These are phyloP conservation scores for Lateolabrax maculatus DNA, from an alignment of 2,797 vertebrate species.

Conservation along the genomic window DNA sequence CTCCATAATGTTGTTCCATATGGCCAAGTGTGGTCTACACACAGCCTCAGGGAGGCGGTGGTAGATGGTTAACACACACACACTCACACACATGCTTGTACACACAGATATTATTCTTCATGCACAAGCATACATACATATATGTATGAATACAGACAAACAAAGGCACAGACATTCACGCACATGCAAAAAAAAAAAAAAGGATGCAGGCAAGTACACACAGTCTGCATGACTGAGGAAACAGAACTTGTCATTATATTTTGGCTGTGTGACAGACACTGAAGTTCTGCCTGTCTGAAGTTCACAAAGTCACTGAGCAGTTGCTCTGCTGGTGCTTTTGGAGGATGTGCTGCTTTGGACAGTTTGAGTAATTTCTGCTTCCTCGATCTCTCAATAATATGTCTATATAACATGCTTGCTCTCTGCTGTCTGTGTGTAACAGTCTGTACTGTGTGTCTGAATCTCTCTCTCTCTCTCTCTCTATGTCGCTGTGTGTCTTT, in stretches of 20 bases:
- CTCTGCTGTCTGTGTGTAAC: slow-evolving; percentile 15
- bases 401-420: slow-evolving; percentile 6
- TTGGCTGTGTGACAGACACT: slow-evolving; percentile 43
- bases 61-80: slow-evolving; percentile 34
- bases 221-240: slow-evolving; percentile 53
- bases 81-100: neutral
- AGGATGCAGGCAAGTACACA: slow-evolving; percentile 18
- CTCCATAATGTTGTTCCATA: slow-evolving; percentile 78
- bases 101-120: slow-evolving; percentile 23
- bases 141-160: slow-evolving; percentile 32
- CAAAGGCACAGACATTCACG: slow-evolving; percentile 15
- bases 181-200: slow-evolving; percentile 32
- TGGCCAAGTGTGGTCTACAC: slow-evolving; percentile 71
- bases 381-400: neutral
- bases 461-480: slow-evolving; percentile 6
- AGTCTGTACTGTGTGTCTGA: neutral
- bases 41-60: slow-evolving; percentile 57
- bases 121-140: slow-evolving; percentile 30
- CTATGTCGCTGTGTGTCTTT: slow-evolving; percentile 1
- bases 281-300: slow-evolving; percentile 46
- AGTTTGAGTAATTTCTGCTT: neutral
- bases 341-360: slow-evolving; percentile 13
- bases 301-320: slow-evolving; percentile 60
- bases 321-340: slow-evolving; percentile 14
- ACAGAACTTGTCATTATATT: slow-evolving; percentile 58